Conservation (phyloP, 1,140 invertebrate species). For the Drosophila equinoxialis region DNA sequence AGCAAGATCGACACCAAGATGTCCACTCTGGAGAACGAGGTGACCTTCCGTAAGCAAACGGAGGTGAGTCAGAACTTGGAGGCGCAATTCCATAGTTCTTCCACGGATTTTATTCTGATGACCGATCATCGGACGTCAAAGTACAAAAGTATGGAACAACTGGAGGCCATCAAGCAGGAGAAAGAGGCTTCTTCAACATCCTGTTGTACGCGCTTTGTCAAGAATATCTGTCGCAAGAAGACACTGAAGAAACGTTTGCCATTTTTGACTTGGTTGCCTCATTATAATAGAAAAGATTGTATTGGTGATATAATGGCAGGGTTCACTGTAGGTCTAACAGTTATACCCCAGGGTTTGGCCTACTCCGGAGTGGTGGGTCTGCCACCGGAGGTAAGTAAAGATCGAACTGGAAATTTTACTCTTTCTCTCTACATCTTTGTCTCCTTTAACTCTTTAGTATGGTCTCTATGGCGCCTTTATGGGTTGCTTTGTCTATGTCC, state of each 20-base stretch:
- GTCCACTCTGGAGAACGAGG: conserved; percentile 74
- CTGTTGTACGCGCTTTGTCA: conserved; percentile 46
- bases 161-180: conserved; percentile 55
- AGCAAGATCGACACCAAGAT: conserved; percentile 54
- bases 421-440: not conserved
- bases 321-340: conserved; percentile 93
- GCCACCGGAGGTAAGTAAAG: conserved; percentile 84
- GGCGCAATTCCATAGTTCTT: conserved; percentile 65
- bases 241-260: conserved; percentile 88
- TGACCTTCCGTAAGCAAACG: conserved; percentile 69
- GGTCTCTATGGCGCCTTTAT: conserved; percentile 96
- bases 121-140: conserved; percentile 77
- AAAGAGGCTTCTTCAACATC: conserved; percentile 17
- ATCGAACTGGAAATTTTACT: not conserved
- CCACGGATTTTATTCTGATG: conserved; percentile 70
- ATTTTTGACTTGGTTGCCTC: conserved; percentile 89
- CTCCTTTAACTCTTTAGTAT: conserved; percentile 83
- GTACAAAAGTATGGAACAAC: conserved; percentile 64
- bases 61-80: conserved; percentile 66
- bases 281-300: conserved; percentile 86
- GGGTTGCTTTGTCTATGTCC: conserved; percentile 94
- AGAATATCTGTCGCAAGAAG: conserved; percentile 84
- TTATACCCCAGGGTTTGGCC: conserved; percentile 91
- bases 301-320: conserved; percentile 92
- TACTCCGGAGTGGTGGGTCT: conserved; percentile 93